Conservation (phyloP, 2,797 vertebrate species). For the Kryptopterus vitreolus region DNA sequence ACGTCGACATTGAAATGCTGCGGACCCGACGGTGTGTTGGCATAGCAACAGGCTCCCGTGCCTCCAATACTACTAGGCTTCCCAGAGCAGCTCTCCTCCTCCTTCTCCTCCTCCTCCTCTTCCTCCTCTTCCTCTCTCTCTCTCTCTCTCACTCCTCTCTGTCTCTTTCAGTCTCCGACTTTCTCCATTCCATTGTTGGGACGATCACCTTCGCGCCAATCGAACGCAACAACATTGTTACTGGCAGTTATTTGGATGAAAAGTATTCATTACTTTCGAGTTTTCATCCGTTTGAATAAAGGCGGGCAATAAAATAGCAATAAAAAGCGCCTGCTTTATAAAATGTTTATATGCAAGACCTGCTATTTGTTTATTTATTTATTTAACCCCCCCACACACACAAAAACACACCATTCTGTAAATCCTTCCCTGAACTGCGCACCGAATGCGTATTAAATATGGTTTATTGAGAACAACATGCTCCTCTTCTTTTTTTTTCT, state of each 20-base stretch:
- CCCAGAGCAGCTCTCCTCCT: conserved; percentile 32
- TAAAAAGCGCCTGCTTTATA: conserved; percentile 27
- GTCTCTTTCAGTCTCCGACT: conserved; percentile 25
- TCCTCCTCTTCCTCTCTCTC: conserved; percentile 18
- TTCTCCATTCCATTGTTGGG: conserved; percentile 33
- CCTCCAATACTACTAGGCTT: conserved; percentile 58
- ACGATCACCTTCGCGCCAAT: conserved; percentile 32
- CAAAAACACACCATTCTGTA: conserved; percentile 2
- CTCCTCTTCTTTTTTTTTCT: background rate
- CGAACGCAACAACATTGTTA: conserved; percentile 7
- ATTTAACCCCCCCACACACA: no score
- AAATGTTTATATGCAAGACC: conserved; percentile 17
- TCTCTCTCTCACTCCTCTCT: background rate
- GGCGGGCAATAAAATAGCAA: conserved; percentile 22
- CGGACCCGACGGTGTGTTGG: conserved; percentile 60
- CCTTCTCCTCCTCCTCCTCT: background rate
- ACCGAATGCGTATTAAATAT: conserved; percentile 25
- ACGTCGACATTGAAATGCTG: conserved; percentile 56
- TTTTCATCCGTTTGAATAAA: conserved; percentile 35
- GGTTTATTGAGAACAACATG: conserved; percentile 36
- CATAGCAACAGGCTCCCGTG: conserved; percentile 65
- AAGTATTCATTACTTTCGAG: conserved; percentile 32
- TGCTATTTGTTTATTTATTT: no score
- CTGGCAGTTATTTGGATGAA: conserved; percentile 31
- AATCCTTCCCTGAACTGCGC: background rate